Evolutionary conservation across 2,113 vertebrate species (phyloP).

Genomic region (Oryzias javanicus): DNA sequence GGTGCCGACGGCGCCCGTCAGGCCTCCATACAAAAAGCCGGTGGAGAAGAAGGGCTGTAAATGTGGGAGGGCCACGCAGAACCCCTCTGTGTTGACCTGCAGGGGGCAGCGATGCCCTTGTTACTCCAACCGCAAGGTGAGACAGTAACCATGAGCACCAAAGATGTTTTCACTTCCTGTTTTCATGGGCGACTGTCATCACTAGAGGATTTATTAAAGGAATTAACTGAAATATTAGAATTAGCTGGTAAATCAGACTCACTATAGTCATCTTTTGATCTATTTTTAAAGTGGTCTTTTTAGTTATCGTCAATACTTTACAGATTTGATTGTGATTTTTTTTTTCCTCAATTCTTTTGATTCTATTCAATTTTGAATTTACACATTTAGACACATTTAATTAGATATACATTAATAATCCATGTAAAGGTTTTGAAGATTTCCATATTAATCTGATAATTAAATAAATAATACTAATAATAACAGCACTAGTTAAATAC

Average conservation of each 20-base stretch:
- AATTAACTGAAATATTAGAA: no score
- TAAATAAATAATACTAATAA: no score
- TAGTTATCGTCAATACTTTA: not conserved
- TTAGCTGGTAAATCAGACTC: no score
- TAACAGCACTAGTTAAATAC: no score
- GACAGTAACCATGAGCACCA: not conserved
- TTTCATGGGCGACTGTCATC: not conserved
- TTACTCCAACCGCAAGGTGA: conserved; percentile 94
- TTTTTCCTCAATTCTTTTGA: not conserved
- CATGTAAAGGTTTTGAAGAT: no score
- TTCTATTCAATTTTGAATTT: not conserved
- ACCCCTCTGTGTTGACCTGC: conserved; percentile 98
- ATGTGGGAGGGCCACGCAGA: conserved; percentile 98
- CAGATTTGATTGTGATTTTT: not conserved
- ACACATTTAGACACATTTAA: no score
- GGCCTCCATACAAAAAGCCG: conserved; percentile 94
- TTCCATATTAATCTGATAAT: no score
- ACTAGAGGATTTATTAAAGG: not conserved
- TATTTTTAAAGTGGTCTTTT: not conserved
- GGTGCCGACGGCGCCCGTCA: conserved; percentile 85
- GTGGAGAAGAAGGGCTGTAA: conserved; percentile 98
- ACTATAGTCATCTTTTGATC: no score
- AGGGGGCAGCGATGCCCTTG: conserved; percentile 97
- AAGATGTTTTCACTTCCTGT: not conserved
- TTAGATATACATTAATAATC: no score